phyloP scores from a whole-genome alignment of 2,888 invertebrate genomes.

The Eupithecia dodoneata region DNA sequence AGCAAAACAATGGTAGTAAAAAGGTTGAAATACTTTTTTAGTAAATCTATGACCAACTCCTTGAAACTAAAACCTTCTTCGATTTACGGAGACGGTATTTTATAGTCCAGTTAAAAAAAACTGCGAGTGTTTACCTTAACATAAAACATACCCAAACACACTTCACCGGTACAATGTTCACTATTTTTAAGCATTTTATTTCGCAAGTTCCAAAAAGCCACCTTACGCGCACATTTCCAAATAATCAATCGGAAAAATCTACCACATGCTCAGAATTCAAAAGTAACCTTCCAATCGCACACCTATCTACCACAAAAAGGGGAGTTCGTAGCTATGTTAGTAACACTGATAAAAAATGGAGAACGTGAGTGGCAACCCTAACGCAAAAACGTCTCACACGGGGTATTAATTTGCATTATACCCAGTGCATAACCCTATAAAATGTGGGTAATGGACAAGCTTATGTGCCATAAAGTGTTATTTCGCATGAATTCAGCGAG shows the following conservation, averaged over 20 bases:
- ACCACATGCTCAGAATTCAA: conserved; percentile 1
- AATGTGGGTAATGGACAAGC: conserved; percentile 74
- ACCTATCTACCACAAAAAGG: neutral
- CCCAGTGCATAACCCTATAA: conserved; percentile 77
- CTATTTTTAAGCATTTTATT: neutral
- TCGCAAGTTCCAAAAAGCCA: neutral
- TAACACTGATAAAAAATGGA: conserved; percentile 13
- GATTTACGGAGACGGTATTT: no score
- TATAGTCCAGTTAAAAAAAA: no score
- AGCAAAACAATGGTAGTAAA: neutral
- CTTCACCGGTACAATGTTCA: no score
- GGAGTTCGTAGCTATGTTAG: neutral
- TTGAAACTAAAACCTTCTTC: no score
- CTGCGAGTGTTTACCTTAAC: no score
- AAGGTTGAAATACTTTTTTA: no score
- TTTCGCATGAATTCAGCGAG: conserved; percentile 63
- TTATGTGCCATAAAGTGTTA: conserved; percentile 70
- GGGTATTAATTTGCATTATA: conserved; percentile 79
- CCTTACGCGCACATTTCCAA: neutral
- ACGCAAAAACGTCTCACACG: conserved; percentile 61
- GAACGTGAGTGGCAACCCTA: conserved; percentile 59
- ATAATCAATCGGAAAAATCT: conserved; percentile 4
- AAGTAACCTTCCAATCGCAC: neutral
- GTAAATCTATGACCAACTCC: no score
- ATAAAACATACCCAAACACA: neutral